Evolutionary conservation across 2,797 vertebrate species (phyloP), one percentile per base, ranked within the genome.

Genomic region (Pseudochaenichthys georgianus): DNA sequence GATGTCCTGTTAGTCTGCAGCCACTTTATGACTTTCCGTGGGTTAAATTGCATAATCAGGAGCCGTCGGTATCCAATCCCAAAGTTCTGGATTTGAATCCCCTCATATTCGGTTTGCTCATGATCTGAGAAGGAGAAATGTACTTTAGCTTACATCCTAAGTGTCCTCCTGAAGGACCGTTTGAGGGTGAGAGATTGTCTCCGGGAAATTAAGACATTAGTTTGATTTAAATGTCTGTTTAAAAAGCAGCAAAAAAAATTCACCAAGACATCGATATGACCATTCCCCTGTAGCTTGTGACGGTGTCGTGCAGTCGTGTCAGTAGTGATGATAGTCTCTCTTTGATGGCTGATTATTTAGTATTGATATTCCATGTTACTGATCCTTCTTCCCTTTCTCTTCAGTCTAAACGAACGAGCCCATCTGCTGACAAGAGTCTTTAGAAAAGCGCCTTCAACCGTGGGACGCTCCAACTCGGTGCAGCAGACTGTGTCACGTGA

Each of bases 351-450:
- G 62, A 4, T 81, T 42, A 63, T 28, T 60, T 15, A 57, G 53
- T 48, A 58, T 17, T 46, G 61, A 16, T 73, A n/a, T n/a, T 5
- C 15, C 47, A 15, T 72, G 28, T 88, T 57, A 91, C 71, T 31
- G 47, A 15, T 51, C 1, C 78, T n/a, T 80, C 19, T 90, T 23
- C 82, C 13, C 16, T 47, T 76, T 58, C 52, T 73, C 86, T 79
- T 48, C 89, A 99, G 98, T 86, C 89, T 99, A 95, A 99, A 99
- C 72, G 98, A 99, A 95, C 97, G 97, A 43, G 98, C 98, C 94
- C 98, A 97, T 95, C 95, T 99, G 93, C 91, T 99, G 92, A 99
- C 96, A 93, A 96, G 97, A 91, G 97, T 99, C 13, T 96, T 98
- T 94, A 96, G 96, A 93, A 99, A 99, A 95, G 96, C 96, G 3